Evolutionary conservation across 2,113 vertebrate genomes (phyloP).

Genomic region (Spheniscus mendiculus): DNA sequence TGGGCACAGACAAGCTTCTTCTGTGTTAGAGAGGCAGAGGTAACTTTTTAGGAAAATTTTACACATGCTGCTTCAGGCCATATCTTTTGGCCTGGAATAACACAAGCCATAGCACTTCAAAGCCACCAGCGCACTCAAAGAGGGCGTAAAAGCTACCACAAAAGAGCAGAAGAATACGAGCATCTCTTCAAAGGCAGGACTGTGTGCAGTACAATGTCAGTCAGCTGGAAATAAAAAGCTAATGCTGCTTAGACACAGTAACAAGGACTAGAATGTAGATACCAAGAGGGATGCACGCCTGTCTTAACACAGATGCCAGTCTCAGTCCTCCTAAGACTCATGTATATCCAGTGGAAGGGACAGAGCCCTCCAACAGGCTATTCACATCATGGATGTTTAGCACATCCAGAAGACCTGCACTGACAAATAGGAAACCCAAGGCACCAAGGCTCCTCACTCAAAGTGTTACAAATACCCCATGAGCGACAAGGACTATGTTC

Average conservation of each 20-base stretch:
- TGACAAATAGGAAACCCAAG: not conserved
- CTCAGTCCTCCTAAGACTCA: not conserved
- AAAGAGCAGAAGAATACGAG: not conserved
- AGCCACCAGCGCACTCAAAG: not conserved
- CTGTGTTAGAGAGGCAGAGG: not conserved
- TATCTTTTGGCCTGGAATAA: not conserved
- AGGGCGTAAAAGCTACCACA: not conserved
- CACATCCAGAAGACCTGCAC: not conserved
- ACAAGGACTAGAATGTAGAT: not conserved
- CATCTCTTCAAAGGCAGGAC: not conserved
- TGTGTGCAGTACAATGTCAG: not conserved
- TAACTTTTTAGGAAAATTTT: slow-evolving; percentile 23
- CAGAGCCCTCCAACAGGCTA: not conserved
- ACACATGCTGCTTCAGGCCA: not conserved
- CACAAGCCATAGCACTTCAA: not conserved
- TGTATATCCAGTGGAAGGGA: not conserved
- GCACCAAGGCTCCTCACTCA: not conserved
- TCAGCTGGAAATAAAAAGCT: not conserved
- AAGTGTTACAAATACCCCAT: not conserved
- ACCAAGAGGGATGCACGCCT: rapidly evolving
- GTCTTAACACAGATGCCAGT: not conserved
- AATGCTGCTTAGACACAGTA: not conserved
- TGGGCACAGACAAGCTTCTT: not conserved
- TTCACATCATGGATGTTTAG: not conserved
- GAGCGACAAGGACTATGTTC: not conserved